A percentile compares a stretch with the other conserved stretches of the same genome.
These are phyloP conservation scores for Drosophila multiciliata DNA, from an alignment of 2,888 invertebrate species.

Conservation along the genomic window DNA sequence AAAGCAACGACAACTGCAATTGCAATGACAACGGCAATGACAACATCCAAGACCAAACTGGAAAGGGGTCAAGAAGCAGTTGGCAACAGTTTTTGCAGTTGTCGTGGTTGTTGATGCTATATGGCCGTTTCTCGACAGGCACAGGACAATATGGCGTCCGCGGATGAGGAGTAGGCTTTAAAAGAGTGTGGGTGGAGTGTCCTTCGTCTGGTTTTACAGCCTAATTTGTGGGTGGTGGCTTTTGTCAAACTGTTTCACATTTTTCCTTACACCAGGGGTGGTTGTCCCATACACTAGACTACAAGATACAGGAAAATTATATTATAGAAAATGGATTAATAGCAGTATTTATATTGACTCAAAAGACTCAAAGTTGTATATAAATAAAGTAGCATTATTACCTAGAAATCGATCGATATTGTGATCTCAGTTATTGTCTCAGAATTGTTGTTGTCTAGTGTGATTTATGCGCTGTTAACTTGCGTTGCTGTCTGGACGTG, in stretches of 20 bases:
- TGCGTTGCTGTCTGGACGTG: constrained; percentile 56
- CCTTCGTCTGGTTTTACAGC: constrained; percentile 52
- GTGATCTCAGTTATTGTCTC: not conserved
- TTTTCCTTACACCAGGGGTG: constrained; percentile 54
- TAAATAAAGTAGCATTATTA: not conserved
- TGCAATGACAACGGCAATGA: constrained; percentile 19
- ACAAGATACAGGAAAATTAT: constrained; percentile 16
- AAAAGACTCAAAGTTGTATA: not conserved
- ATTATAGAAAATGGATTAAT: not conserved
- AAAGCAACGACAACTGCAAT: constrained; percentile 33
- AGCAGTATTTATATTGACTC: not conserved
- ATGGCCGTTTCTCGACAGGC: constrained; percentile 30
- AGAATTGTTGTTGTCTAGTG: constrained; percentile 47
- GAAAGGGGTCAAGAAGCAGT: constrained; percentile 70
- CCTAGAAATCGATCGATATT: not conserved
- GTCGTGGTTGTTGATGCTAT: constrained; percentile 17
- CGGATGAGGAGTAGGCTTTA: not conserved
- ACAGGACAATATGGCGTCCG: constrained; percentile 55
- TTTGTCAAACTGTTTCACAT: constrained; percentile 76
- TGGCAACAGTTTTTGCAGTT: constrained; percentile 18
- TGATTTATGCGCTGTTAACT: constrained; percentile 32
- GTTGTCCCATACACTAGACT: constrained; percentile 44
- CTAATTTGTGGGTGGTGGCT: constrained; percentile 80
- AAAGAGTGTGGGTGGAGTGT: constrained; percentile 11
- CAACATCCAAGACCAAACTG: constrained; percentile 31